phyloP scores from a whole-genome alignment of 2,113 vertebrate genomes.

The Salvator merianae region DNA sequence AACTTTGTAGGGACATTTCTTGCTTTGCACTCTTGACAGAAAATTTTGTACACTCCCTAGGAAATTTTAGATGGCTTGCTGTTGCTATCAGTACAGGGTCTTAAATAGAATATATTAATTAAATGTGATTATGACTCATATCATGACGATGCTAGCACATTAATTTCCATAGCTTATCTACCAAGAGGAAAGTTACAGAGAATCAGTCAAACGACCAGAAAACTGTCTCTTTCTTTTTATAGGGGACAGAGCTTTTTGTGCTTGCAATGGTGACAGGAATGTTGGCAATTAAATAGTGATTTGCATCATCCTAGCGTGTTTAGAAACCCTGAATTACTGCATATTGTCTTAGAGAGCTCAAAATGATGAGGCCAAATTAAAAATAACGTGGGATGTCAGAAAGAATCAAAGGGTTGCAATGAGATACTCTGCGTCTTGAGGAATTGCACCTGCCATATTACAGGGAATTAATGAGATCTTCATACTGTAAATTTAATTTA shows the following conservation, averaged over 20 bases:
- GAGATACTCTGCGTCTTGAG: slow-evolving; percentile 38
- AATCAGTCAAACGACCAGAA: slow-evolving; percentile 70
- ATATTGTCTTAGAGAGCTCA: slow-evolving; percentile 47
- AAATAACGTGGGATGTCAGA: slow-evolving; percentile 70
- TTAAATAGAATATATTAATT: slow-evolving; percentile 68
- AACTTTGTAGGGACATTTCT: too few species aligned
- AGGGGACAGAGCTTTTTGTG: slow-evolving; percentile 41
- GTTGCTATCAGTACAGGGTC: slow-evolving; percentile 18
- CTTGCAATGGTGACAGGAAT: slow-evolving; percentile 42
- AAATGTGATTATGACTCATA: slow-evolving; percentile 70
- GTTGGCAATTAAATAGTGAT: slow-evolving; percentile 52
- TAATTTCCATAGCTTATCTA: slow-evolving; percentile 61
- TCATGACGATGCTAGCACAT: slow-evolving; percentile 58
- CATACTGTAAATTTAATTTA: slow-evolving; percentile 33
- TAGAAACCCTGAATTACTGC: slow-evolving; percentile 54
- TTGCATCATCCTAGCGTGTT: slow-evolving; percentile 55
- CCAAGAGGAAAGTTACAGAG: slow-evolving; percentile 61
- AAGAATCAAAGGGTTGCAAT: slow-evolving; percentile 55
- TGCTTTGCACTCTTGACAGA: too few species aligned
- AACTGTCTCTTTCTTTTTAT: slow-evolving; percentile 61
- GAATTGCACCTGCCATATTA: slow-evolving; percentile 60
- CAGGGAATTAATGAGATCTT: slow-evolving; percentile 53
- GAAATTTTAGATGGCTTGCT: neutral
- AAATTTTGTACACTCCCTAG: neutral
- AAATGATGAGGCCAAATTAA: slow-evolving; percentile 67